Conservation (phyloP, 2,888 invertebrate genomes). For the Leistus spinibarbis region DNA sequence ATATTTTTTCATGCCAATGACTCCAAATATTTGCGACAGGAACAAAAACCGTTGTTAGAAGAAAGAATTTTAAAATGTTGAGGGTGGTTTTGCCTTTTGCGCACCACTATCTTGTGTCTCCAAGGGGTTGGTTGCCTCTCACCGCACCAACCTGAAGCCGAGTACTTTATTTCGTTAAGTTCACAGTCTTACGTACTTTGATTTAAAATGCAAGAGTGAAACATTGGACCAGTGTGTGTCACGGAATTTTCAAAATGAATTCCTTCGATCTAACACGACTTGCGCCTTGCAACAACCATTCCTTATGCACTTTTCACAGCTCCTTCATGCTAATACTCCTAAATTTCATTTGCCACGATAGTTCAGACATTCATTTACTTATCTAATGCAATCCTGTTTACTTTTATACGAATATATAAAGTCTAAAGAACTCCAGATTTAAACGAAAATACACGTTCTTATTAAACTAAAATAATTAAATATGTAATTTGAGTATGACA, state of each 20-base stretch:
- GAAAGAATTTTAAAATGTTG: not conserved
- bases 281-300: not conserved
- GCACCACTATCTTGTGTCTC: not conserved
- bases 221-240: not conserved
- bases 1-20: no score
- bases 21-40: no score
- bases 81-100: no score
- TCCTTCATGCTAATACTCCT: not conserved
- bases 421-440: no score
- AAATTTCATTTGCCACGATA: not conserved
- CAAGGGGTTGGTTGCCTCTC: no score
- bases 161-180: not conserved
- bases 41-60: not conserved
- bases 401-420: no score
- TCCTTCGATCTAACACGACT: not conserved
- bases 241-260: not conserved
- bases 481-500: no score
- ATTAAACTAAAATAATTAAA: no score
- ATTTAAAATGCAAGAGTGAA: not conserved
- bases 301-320: not conserved
- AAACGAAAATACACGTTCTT: no score
- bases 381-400: not conserved
- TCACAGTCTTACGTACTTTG: not conserved
- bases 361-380: no score
- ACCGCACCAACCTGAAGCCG: no score